phyloP scores from a whole-genome alignment of 1,140 invertebrate species.

The Polypedilum vanderplanki region DNA sequence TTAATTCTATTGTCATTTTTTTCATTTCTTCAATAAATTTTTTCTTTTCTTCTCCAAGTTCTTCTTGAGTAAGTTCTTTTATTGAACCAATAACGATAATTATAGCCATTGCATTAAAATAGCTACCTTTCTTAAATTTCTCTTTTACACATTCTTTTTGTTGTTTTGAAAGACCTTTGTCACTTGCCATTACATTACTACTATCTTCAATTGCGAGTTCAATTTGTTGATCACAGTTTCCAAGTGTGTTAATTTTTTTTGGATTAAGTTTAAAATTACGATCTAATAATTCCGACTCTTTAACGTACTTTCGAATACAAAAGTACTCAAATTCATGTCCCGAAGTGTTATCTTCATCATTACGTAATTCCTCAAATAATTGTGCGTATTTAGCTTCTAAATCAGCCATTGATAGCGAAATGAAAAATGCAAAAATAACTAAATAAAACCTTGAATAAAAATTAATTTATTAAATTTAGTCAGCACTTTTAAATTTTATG shows the following conservation, averaged over 20 bases:
- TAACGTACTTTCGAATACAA: neutral
- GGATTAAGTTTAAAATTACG: neutral
- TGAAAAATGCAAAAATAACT: too few species aligned
- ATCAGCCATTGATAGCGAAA: too few species aligned
- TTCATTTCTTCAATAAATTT: neutral
- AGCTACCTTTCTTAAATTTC: neutral
- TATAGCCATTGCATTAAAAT: neutral
- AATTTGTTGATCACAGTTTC: neutral
- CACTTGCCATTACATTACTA: neutral
- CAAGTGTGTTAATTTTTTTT: neutral
- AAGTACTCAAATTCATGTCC: neutral
- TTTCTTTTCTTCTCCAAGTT: neutral
- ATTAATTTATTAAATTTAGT: too few species aligned
- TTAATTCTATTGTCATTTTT: neutral
- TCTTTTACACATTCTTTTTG: neutral
- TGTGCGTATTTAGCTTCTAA: too few species aligned
- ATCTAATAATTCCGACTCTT: neutral
- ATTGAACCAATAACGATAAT: neutral
- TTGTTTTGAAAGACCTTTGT: neutral
- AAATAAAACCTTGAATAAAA: too few species aligned
- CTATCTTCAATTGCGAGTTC: neutral
- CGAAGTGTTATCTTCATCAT: neutral
- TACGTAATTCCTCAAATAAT: neutral
- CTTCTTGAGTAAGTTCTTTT: neutral
- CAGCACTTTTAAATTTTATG: too few species aligned